Evolutionary conservation across 2,797 vertebrate genomes (phyloP).

Genomic region (Muscicapa comitata): DNA sequence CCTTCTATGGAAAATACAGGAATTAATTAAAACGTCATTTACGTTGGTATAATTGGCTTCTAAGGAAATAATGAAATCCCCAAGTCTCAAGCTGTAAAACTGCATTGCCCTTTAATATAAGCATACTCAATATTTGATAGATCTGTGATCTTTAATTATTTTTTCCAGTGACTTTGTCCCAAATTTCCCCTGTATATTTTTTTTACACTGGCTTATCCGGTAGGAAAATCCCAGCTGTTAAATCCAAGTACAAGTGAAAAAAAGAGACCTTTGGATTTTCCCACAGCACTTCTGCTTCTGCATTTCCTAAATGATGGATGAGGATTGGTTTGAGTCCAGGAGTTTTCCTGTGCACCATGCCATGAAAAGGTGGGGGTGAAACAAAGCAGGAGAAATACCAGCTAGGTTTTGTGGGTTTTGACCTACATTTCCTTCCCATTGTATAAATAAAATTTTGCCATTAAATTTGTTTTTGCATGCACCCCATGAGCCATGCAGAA

Average conservation of each 20-base stretch:
- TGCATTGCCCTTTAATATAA: background rate
- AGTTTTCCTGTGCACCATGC: background rate
- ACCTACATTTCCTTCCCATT: background rate
- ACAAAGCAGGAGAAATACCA: slow-evolving; percentile 7
- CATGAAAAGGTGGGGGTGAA: slow-evolving; percentile 27
- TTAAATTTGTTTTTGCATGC: background rate
- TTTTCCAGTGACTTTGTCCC: background rate
- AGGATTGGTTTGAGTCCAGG: background rate
- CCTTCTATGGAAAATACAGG: background rate
- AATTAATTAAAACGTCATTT: background rate
- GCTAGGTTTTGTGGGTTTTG: background rate
- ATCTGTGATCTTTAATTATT: background rate
- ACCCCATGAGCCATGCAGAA: background rate
- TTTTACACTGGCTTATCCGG: background rate
- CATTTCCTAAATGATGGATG: slow-evolving; percentile 34
- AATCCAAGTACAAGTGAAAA: background rate
- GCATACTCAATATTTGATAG: background rate
- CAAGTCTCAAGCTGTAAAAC: background rate
- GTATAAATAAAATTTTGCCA: background rate
- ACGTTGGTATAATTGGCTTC: background rate
- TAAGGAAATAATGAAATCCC: background rate
- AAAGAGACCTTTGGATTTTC: slow-evolving; percentile 21
- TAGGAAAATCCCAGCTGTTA: background rate
- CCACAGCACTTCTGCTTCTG: background rate
- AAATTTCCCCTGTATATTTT: background rate